A percentile compares a stretch with the other conserved stretches of the same genome.
phyloP scores from a whole-genome alignment of 2,888 invertebrate genomes.

The Lysandra coridon region DNA sequence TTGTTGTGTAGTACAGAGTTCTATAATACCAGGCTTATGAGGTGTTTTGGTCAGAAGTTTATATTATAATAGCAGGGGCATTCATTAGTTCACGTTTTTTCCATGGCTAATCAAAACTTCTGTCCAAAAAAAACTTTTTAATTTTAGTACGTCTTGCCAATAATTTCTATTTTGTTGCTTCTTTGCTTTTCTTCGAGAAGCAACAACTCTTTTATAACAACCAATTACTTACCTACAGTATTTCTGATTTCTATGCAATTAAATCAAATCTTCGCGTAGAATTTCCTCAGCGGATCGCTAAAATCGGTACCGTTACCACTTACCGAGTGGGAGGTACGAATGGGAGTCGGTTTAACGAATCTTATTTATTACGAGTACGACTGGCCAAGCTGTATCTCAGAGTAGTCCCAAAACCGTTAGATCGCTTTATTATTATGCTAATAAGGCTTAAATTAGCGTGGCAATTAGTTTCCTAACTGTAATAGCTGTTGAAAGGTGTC shows the following conservation, averaged over 20 bases:
- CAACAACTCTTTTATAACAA: background rate
- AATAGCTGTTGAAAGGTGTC: constrained; percentile 28
- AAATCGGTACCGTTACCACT: constrained; percentile 49
- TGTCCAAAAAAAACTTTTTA: too few relatives aligned
- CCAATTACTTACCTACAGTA: background rate
- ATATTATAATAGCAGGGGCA: too few relatives aligned
- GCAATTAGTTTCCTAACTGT: constrained; percentile 19
- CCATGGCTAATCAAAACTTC: too few relatives aligned
- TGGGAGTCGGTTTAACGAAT: constrained; percentile 47
- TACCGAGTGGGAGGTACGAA: constrained; percentile 52
- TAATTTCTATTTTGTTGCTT: background rate
- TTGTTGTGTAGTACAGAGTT: background rate
- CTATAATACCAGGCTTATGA: too few relatives aligned
- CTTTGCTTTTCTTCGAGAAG: background rate
- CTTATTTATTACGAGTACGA: constrained; percentile 48
- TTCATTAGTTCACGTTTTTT: too few relatives aligned
- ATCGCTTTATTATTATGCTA: constrained; percentile 20
- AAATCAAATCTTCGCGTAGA: background rate
- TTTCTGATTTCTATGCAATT: background rate
- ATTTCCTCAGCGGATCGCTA: constrained; percentile 37
- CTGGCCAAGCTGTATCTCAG: constrained; percentile 36
- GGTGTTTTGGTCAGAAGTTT: too few relatives aligned
- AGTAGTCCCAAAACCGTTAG: background rate
- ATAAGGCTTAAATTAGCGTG: constrained; percentile 19
- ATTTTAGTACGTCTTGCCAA: too few relatives aligned